These are phyloP conservation scores for Escarpia spicata DNA, from an alignment of 2,888 invertebrate genomes.

Conservation along the genomic window DNA sequence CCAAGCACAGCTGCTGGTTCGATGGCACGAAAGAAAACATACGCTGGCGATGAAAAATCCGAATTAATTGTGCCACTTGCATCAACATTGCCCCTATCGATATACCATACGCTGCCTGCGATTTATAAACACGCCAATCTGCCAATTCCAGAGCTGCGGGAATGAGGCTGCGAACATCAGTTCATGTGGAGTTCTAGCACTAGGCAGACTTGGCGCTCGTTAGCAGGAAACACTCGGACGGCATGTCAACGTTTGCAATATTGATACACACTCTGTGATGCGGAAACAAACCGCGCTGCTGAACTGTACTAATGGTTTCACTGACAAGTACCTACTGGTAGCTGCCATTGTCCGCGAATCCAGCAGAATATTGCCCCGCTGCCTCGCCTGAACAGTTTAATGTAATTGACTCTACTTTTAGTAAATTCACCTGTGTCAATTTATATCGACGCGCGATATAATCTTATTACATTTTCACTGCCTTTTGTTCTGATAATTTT, in stretches of 20 bases:
- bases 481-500: background rate
- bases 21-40: background rate
- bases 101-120: background rate
- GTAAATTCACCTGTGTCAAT: background rate
- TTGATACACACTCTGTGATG: background rate
- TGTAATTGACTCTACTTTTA: background rate
- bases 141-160: background rate
- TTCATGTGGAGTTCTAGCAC: background rate
- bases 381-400: background rate
- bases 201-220: background rate
- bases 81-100: background rate
- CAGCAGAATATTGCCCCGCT: background rate
- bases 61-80: background rate
- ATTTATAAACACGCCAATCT: background rate
- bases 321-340: background rate
- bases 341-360: background rate
- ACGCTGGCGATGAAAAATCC: background rate
- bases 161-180: background rate
- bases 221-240: background rate
- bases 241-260: background rate
- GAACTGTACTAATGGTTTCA: background rate
- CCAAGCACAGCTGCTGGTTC: background rate
- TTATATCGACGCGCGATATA: background rate
- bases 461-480: background rate
- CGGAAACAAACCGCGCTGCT: background rate